These are phyloP conservation scores for Tubulanus polymorphus DNA, from an alignment of 2,888 invertebrate species.

Conservation along the genomic window DNA sequence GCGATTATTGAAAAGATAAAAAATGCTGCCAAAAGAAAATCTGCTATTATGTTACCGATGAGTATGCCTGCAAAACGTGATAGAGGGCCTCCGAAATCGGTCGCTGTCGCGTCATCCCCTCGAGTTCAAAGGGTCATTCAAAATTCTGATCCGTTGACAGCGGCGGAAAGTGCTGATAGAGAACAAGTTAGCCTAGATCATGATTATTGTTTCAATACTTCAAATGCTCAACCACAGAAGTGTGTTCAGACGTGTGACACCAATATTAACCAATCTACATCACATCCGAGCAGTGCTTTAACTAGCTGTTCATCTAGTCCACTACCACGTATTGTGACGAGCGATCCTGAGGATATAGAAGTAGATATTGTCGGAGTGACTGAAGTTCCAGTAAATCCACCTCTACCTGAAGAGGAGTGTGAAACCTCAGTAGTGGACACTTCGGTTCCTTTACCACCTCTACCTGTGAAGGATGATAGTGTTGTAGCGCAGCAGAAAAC, in stretches of 20 bases:
- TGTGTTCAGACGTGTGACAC: neutral
- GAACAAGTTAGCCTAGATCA: neutral
- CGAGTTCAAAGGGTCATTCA: neutral
- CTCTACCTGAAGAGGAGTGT: too few relatives aligned
- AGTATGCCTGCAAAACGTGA: slow-evolving; percentile 29
- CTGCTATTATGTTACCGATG: slow-evolving; percentile 34
- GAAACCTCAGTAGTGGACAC: too few relatives aligned
- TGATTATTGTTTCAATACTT: neutral
- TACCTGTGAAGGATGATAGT: too few relatives aligned
- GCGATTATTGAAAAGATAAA: slow-evolving; percentile 18
- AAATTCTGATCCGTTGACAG: neutral
- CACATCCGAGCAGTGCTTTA: neutral
- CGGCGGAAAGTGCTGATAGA: neutral
- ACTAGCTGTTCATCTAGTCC: too few relatives aligned
- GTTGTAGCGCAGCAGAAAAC: too few relatives aligned
- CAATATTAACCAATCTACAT: neutral
- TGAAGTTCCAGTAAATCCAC: too few relatives aligned
- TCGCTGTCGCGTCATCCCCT: neutral
- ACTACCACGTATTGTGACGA: too few relatives aligned
- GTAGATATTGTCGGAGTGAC: slow-evolving; percentile 6
- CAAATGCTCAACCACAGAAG: neutral
- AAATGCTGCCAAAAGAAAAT: slow-evolving; percentile 21
- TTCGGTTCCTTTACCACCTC: too few relatives aligned
- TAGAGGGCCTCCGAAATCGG: slow-evolving; percentile 10
- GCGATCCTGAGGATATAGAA: neutral